Base-by-base conservation (phyloP, 2,797 vertebrate genomes). In the Epinephelus awoara region DNA sequence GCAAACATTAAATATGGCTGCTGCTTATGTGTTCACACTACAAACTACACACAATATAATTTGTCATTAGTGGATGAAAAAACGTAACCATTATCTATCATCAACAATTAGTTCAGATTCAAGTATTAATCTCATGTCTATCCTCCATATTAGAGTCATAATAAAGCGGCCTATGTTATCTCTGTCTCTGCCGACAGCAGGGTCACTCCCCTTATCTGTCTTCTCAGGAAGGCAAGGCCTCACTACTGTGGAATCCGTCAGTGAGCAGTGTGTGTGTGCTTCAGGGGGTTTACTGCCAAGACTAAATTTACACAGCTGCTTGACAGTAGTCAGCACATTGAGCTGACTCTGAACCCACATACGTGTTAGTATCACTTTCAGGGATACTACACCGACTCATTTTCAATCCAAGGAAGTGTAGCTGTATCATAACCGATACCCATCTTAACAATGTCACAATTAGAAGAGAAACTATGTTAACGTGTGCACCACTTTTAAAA, bases 291-390 rank as follows among this genome's bases (percentile, higher is more conserved):
- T 62, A 83, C 72, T 68, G 77, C 65, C 70, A 46, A 25, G 44
- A 64, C 69, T 73, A 72, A 64, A 86, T 76, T 80, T 71, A 80
- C 75, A 77, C 82, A 90, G 51, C 83, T 82, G 87, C 72, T 66
- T 21, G 64, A 44, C 79, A 70, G 64, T 14, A 49, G 75, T 74
- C 76, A 68, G 66, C 78, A 75, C 34, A 57, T 9, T 50, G 65
- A 72, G 68, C 34, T 34, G 25, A 38, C 42, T 74, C 72, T 64
- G 50, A 51, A 57, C 74, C 27, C 52, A 47, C 29, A 54, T 64
- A 27, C n/a, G 2, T 18, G 4, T 8, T 1, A 14, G 55, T 19
- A 40, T 81, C 46, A 44, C 67, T 54, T 68, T 66, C 46, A 51
- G 58, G 14, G 54, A 57, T 46, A 44, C 25, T 15, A 66, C 40